Evolutionary conservation across 2,113 vertebrate genomes (phyloP).

Genomic region (Haplotaxodon microlepis): DNA sequence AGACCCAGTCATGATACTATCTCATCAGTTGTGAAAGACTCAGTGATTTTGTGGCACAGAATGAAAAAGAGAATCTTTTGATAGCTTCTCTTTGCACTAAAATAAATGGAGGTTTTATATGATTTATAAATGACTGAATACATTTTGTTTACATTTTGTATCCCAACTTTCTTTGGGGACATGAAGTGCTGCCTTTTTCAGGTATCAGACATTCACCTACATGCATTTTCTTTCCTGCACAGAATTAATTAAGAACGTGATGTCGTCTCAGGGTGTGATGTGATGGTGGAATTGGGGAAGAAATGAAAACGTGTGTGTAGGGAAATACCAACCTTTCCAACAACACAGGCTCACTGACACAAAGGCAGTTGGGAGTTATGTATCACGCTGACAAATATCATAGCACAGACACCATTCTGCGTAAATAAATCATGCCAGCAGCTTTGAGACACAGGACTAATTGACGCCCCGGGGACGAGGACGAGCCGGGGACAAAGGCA

Average conservation of each 20-base stretch:
- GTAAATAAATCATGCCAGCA: background rate
- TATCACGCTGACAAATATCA: background rate
- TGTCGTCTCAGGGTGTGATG: background rate
- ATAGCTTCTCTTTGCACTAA: background rate
- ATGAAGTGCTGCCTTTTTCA: rapidly evolving
- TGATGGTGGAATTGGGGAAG: background rate
- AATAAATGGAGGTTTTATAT: background rate
- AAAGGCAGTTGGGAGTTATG: background rate
- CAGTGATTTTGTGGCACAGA: background rate
- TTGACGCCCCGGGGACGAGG: background rate
- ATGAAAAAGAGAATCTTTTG: background rate
- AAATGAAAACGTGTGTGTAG: background rate
- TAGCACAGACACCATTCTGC: background rate
- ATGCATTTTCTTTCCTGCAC: background rate
- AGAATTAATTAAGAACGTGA: background rate
- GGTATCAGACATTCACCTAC: background rate
- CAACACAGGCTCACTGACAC: background rate
- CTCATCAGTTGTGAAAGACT: background rate
- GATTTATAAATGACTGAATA: background rate
- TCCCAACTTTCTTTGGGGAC: background rate
- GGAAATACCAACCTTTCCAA: background rate
- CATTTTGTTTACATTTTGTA: background rate
- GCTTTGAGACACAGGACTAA: background rate
- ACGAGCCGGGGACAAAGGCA: background rate
- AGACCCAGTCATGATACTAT: background rate